Evolutionary conservation across 2,797 vertebrate genomes (phyloP), one percentile per base, ranked within the genome.

Genomic region (Gobionotothen gibberifrons): DNA sequence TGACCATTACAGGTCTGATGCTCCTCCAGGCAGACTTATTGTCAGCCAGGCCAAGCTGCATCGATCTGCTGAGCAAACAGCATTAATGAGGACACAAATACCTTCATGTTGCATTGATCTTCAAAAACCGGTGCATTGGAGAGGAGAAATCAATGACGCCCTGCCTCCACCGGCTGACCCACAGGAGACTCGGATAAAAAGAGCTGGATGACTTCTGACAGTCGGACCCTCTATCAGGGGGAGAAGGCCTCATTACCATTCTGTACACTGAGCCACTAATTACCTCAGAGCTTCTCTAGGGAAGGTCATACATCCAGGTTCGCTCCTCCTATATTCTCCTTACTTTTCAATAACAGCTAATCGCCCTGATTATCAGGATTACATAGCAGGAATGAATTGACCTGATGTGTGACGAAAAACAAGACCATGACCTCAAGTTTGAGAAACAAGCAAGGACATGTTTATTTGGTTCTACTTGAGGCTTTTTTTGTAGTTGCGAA

Each of bases 51-150:
- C 54, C 48, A 32, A 61, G 76, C 76, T 51, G 51, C 79, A 90
- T 93, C 43, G 87, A 92, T 84, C 78, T 47, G 44, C 80, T 74
- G 85, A 80, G 78, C 85, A 87, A 90, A 91, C 89, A 72, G 78
- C 74, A 81, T 85, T 93, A 92, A 94, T 85, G 87, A 91, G 87
- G 85, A 92, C 89, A 91, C 87, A 88, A 89, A 92, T 92, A 91
- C 79, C 84, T 87, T 87, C 82, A 81, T 91, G 87, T 86, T 88
- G 69, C 87, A 93, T 92, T 88, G 90, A 93, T 91, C 89, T 86
- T 75, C 69, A 83, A 81, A 81, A 89, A 87, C 62, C 57, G 47
- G 60, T 66, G 81, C 77, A 65, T 81, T n/a, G 65, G 59, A 69
- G 61, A 78, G 71, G 55, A 68, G 48, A 79, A 86, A 91, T 91